phyloP scores from a whole-genome alignment of 1,140 invertebrate species.

The Zaprionus capensis region DNA sequence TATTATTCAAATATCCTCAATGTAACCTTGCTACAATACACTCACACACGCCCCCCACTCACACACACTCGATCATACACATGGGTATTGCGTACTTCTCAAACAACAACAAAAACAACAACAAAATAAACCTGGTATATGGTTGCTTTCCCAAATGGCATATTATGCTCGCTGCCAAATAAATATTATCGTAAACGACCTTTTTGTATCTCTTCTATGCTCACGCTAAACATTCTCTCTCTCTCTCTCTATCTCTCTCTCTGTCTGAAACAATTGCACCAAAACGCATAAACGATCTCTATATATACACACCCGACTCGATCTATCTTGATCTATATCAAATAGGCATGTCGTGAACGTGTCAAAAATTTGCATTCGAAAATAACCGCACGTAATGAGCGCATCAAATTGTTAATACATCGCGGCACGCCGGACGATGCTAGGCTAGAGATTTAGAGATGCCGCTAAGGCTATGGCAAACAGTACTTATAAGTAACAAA shows the following conservation, averaged over 20 bases:
- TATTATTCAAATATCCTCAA: slow-evolving; percentile 1
- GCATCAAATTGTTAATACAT: slow-evolving; percentile 93
- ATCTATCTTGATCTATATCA: slow-evolving; percentile 22
- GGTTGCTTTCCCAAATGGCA: slow-evolving; percentile 70
- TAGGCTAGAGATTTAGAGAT: slow-evolving; percentile 78
- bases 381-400: slow-evolving; percentile 93
- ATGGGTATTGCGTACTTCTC: slow-evolving; percentile 80
- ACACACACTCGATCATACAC: slow-evolving; percentile 46
- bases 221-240: slow-evolving; percentile 61
- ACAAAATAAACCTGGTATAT: slow-evolving; percentile 54
- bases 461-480: slow-evolving; percentile 56
- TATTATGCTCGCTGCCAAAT: slow-evolving; percentile 63
- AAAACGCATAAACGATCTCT: slow-evolving; percentile 25
- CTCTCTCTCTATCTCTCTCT: slow-evolving; percentile 18
- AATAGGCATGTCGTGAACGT: slow-evolving; percentile 92
- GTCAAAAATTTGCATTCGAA: slow-evolving; percentile 94
- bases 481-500: slow-evolving; percentile 55
- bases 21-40: slow-evolving; percentile 33
- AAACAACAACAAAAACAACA: slow-evolving; percentile 40
- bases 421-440: slow-evolving; percentile 91
- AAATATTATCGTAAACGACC: slow-evolving; percentile 52
- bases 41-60: background rate
- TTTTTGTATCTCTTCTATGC: slow-evolving; percentile 63
- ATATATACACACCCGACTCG: slow-evolving; percentile 5
- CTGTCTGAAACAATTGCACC: slow-evolving; percentile 21